A percentile compares a stretch with the other conserved stretches of the same genome.
phyloP scores from a whole-genome alignment of 2,113 vertebrate species.

The Brachypodius melanocephalos region DNA sequence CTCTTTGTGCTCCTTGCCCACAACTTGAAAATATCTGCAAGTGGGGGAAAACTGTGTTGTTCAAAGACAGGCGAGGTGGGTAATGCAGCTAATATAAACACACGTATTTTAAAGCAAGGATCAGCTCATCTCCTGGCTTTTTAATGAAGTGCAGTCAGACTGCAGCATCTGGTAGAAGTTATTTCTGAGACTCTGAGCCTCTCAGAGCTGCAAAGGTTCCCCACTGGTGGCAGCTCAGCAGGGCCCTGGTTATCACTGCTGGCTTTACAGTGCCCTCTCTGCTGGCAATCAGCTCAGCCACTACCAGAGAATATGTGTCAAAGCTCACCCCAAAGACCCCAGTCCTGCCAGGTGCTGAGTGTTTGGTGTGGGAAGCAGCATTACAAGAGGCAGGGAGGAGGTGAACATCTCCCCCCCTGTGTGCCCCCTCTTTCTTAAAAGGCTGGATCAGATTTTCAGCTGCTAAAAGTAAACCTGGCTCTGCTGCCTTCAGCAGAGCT shows the following conservation, averaged over 20 bases:
- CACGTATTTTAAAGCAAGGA: not conserved
- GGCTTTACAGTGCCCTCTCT: constrained; percentile 31
- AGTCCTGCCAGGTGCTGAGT: not conserved
- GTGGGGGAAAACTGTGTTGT: not conserved
- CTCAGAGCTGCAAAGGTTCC: not conserved
- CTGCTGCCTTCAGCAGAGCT: not conserved
- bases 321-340: not conserved
- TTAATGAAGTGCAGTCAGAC: not conserved
- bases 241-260: not conserved
- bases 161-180: not conserved
- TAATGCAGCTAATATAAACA: not conserved
- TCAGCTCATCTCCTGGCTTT: not conserved
- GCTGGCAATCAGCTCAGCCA: not conserved
- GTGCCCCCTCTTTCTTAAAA: not conserved
- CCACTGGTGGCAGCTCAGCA: not conserved
- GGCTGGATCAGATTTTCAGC: not conserved
- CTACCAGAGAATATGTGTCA: not conserved
- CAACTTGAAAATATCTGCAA: not conserved
- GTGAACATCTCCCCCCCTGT: not conserved
- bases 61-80: not conserved
- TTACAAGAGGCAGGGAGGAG: not conserved
- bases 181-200: not conserved
- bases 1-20: not conserved
- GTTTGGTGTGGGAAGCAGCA: not conserved
- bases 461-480: accelerated